Percentiles rank a stretch among this genome's conserved stretches.
phyloP scores from a whole-genome alignment of 1,140 invertebrate species.

The Euwallacea fornicatus region DNA sequence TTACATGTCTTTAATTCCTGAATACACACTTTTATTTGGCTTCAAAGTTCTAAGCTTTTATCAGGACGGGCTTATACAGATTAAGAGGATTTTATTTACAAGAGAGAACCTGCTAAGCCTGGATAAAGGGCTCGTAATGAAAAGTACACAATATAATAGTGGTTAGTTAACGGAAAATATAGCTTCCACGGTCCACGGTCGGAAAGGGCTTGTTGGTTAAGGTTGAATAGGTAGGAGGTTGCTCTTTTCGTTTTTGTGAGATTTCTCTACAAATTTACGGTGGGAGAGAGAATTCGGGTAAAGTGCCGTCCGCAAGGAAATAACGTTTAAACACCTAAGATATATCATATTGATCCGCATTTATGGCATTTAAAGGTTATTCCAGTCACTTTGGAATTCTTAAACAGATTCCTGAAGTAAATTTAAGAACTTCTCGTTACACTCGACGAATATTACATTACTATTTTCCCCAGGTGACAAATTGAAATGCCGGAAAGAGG shows the following conservation, averaged over 20 bases:
- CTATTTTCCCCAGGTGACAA: neutral
- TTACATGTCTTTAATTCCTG: constrained; percentile 12
- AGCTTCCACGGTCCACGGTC: neutral
- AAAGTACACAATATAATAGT: constrained; percentile 17
- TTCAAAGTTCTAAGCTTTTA: constrained; percentile 19
- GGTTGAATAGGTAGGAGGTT: neutral
- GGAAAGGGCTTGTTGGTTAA: neutral
- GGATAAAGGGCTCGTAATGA: constrained; percentile 17
- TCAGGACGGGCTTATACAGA: constrained; percentile 6
- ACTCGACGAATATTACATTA: too few relatives aligned
- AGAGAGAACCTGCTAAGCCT: constrained; percentile 8
- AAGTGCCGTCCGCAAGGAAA: too few relatives aligned
- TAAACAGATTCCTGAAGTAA: too few relatives aligned
- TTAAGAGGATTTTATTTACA: constrained; percentile 23
- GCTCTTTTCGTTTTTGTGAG: neutral
- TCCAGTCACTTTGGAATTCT: too few relatives aligned
- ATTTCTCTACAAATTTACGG: too few relatives aligned
- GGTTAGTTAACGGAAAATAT: constrained; percentile 9
- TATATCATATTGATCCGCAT: too few relatives aligned
- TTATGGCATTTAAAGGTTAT: too few relatives aligned
- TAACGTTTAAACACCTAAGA: too few relatives aligned
- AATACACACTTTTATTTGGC: constrained; percentile 20
- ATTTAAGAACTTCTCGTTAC: too few relatives aligned
- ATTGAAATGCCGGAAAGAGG: neutral
- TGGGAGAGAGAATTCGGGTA: too few relatives aligned